These are phyloP conservation scores for Polylopha cassiicola DNA, from an alignment of 2,888 invertebrate genomes.

Conservation along the genomic window DNA sequence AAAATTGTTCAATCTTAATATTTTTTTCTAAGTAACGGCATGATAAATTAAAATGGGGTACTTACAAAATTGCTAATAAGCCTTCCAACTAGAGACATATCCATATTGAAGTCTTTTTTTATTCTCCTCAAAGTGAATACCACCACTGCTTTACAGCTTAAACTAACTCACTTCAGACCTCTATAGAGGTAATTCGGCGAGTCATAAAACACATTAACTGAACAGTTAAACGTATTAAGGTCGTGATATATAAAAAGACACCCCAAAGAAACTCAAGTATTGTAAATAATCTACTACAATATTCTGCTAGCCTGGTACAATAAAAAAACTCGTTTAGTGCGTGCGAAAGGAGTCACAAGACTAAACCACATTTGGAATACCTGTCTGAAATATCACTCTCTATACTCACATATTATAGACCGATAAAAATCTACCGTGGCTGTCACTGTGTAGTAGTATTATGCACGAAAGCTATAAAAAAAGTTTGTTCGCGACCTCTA, in stretches of 20 bases:
- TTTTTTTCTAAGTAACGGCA: no score
- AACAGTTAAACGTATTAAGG: no score
- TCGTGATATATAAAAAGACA: no score
- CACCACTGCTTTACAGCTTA: neutral
- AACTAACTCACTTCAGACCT: neutral
- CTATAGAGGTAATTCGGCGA: no score
- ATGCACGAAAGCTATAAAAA: constrained; percentile 59
- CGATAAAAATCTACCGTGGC: constrained; percentile 49
- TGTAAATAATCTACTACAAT: constrained; percentile 3
- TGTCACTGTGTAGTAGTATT: constrained; percentile 43
- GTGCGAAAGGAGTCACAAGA: constrained; percentile 55
- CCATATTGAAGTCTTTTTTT: constrained; percentile 40
- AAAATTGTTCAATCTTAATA: no score
- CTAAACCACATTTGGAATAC: constrained; percentile 45
- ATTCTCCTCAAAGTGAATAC: constrained; percentile 14
- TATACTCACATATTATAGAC: constrained; percentile 55
- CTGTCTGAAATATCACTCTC: constrained; percentile 43
- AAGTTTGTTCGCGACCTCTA: constrained; percentile 30
- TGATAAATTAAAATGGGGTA: constrained; percentile 33
- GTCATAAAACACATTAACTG: no score
- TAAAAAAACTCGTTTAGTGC: constrained; percentile 33
- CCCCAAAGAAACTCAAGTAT: no score
- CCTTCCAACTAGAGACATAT: constrained; percentile 59
- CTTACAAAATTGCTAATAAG: constrained; percentile 67
- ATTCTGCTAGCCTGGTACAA: constrained; percentile 7